phyloP scores from a whole-genome alignment of 2,888 invertebrate genomes.

The Callosobruchus maculatus region DNA sequence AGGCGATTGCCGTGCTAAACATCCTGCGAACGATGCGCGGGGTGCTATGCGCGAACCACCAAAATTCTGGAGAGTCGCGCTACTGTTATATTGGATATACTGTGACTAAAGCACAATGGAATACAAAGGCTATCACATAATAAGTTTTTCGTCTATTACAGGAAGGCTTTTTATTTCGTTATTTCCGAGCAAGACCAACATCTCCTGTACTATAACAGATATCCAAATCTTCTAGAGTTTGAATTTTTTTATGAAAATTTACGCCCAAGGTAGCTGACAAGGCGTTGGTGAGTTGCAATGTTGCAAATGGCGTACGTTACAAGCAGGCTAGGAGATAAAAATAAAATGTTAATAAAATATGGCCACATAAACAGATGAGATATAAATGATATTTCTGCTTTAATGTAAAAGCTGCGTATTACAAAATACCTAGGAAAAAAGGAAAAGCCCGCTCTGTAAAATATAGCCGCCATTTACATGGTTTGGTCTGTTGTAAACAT shows the following conservation, averaged over 20 bases:
- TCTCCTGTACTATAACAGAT: background rate
- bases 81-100: too few species aligned
- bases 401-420: background rate
- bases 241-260: background rate
- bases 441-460: background rate
- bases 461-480: background rate
- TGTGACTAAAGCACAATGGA: too few species aligned
- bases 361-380: background rate
- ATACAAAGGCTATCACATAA: too few species aligned
- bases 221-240: background rate
- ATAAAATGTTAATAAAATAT: background rate
- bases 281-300: background rate
- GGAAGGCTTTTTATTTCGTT: too few species aligned
- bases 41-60: too few species aligned
- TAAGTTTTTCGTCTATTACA: too few species aligned
- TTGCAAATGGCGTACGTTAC: background rate
- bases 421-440: background rate
- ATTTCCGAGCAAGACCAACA: too few species aligned
- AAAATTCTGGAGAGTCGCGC: too few species aligned
- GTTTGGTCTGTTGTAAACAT: background rate
- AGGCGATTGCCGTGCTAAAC: too few species aligned
- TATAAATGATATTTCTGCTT: background rate
- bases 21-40: too few species aligned
- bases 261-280: background rate
- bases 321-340: background rate